phyloP scores from a whole-genome alignment of 1,140 invertebrate species.

The Caerostris darwini region DNA sequence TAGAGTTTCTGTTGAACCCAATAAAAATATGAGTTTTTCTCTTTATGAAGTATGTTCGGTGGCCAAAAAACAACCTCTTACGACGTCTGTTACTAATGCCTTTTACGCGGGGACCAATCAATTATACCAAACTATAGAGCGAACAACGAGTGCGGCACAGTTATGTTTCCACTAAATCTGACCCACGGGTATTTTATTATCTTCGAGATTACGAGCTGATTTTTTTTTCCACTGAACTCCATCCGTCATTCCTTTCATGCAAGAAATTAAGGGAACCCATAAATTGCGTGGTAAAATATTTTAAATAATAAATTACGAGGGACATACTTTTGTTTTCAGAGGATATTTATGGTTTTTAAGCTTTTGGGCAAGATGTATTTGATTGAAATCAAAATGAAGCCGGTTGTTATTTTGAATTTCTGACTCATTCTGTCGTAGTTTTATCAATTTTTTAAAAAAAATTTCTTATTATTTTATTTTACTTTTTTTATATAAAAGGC shows the following conservation, averaged over 20 bases:
- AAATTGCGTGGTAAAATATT: not conserved
- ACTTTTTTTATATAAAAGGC: too few relatives aligned
- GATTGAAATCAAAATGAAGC: too few relatives aligned
- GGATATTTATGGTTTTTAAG: not conserved
- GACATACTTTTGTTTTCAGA: not conserved
- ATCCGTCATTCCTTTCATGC: not conserved
- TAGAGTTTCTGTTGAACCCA: conserved; percentile 26
- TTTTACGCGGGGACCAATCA: conserved; percentile 69
- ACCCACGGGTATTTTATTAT: conserved; percentile 64
- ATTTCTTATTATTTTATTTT: too few relatives aligned
- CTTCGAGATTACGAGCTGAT: conserved; percentile 22
- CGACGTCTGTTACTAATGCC: conserved; percentile 70
- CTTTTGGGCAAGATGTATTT: not conserved
- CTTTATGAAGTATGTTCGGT: conserved; percentile 48
- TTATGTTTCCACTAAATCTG: conserved; percentile 53
- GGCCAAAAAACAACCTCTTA: conserved; percentile 69
- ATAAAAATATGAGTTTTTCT: conserved; percentile 56
- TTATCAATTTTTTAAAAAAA: too few relatives aligned
- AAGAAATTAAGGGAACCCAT: not conserved
- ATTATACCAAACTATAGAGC: conserved; percentile 58
- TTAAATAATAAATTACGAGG: not conserved
- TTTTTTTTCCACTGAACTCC: not conserved
- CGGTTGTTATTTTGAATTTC: too few relatives aligned
- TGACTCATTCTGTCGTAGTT: too few relatives aligned
- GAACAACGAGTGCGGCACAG: conserved; percentile 1